Conservation (phyloP, 2,797 vertebrate species). For the Coreius guichenoti region DNA sequence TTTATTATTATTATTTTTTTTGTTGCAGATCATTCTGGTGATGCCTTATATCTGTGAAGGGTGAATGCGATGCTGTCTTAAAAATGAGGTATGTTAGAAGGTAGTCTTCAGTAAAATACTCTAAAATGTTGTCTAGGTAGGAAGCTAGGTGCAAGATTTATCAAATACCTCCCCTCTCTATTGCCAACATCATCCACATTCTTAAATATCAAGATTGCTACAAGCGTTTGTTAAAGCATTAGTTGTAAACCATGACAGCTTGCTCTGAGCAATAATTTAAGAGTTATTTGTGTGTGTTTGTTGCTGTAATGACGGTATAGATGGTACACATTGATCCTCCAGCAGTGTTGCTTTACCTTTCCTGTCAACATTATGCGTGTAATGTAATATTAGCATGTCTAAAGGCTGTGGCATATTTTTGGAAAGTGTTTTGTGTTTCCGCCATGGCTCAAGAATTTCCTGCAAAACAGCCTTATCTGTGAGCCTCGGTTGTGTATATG, state of each 20-base stretch:
- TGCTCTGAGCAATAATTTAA: constrained; percentile 23
- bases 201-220: constrained; percentile 26
- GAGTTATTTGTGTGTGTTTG: constrained; percentile 18
- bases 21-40: no score
- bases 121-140: neutral
- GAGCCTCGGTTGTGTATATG: constrained; percentile 35
- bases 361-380: constrained; percentile 59
- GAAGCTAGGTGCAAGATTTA: neutral
- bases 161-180: neutral
- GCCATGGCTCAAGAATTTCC: constrained; percentile 9
- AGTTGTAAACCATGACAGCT: constrained; percentile 52
- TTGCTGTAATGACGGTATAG: constrained; percentile 17
- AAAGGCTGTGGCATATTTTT: constrained; percentile 66
- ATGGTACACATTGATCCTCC: constrained; percentile 17
- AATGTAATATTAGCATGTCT: constrained; percentile 73
- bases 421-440: neutral
- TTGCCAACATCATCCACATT: neutral
- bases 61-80: neutral
- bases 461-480: constrained; percentile 38
- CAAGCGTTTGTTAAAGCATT: constrained; percentile 15
- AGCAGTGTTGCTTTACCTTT: constrained; percentile 30
- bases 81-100: neutral
- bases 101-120: neutral
- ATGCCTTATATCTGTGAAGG: neutral
- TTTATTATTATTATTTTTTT: no score